Base-by-base conservation (phyloP, 2,113 vertebrate species). In the Oncorhynchus nerka region DNA sequence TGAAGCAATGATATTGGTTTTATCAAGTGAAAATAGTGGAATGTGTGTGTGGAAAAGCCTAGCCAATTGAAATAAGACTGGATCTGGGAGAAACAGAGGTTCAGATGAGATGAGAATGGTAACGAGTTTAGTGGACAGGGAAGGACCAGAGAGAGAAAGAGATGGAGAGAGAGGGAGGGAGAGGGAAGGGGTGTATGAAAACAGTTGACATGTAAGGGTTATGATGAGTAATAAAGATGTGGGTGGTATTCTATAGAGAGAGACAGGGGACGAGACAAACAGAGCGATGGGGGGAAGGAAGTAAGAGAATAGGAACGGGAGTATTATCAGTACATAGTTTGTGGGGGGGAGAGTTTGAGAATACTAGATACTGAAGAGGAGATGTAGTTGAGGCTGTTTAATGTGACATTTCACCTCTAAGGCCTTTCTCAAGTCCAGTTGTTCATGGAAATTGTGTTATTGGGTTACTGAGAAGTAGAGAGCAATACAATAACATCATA, bases 1-100 rank as follows among this genome's bases (percentile, higher is more conserved):
- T 67, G 86, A 89, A 91, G 90, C 91, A 92, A 91, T 84, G 84
- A 92, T 88, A 90, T 75, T 51, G 83, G 51, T 62, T 86, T 91
- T 92, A 92, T 92, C 87, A 91, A 92, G 90, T 89, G 85, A 90
- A 88, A 90, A 88, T 86, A 84, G 87, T 85, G 84, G 89, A 89
- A 89, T 84, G 79, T 78, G 86, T 89, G 88, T 88, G 85, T 79
- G 84, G 81, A 83, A 86, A 90, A 86, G 85, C 86, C 2, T 71
- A 79, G 69, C 49, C 79, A 86, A 94, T 94, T 81, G 80, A 90
- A 92, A 93, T 93, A 94, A 79, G 81, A 83, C 79, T 79, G 86
- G 87, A 90, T 92, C 81, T 85, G 81, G 73, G n/a, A 28, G 77
- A 87, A 74, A 22, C 1, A 8, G 59, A 62, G 85, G 49, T 87